Evolutionary conservation across 2,888 invertebrate genomes (phyloP).

Genomic region (Tineola bisselliella): DNA sequence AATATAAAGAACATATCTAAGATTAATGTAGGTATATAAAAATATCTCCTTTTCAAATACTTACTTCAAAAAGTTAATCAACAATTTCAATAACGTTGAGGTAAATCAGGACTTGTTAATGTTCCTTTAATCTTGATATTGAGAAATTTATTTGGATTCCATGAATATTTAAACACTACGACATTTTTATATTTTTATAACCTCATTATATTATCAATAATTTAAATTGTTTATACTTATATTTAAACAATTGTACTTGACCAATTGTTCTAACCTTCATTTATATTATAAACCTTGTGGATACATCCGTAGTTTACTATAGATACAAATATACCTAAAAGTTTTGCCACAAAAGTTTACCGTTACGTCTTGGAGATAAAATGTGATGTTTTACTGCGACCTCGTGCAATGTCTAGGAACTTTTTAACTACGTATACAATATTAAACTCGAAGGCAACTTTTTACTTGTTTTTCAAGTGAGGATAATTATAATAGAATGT

Average conservation of each 20-base stretch:
- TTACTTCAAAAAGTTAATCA: slow-evolving; percentile 11
- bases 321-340: not conserved
- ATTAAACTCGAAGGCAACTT: not conserved
- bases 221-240: too few relatives aligned
- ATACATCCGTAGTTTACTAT: not conserved
- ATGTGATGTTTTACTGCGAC: not conserved
- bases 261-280: not conserved
- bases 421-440: not conserved
- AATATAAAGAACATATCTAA: not conserved
- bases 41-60: not conserved
- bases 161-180: not conserved
- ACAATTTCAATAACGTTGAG: slow-evolving; percentile 6
- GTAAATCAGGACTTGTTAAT: not conserved
- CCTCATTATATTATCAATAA: too few relatives aligned
- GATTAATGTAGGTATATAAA: not conserved
- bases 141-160: not conserved
- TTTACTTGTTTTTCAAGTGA: too few relatives aligned
- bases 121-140: slow-evolving; percentile 2
- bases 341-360: not conserved
- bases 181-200: not conserved
- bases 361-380: not conserved
- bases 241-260: too few relatives aligned
- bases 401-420: not conserved
- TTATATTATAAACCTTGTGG: not conserved
- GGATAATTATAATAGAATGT: too few relatives aligned